phyloP scores from a whole-genome alignment of 2,113 vertebrate genomes.

The Misgurnus mizolepis region DNA sequence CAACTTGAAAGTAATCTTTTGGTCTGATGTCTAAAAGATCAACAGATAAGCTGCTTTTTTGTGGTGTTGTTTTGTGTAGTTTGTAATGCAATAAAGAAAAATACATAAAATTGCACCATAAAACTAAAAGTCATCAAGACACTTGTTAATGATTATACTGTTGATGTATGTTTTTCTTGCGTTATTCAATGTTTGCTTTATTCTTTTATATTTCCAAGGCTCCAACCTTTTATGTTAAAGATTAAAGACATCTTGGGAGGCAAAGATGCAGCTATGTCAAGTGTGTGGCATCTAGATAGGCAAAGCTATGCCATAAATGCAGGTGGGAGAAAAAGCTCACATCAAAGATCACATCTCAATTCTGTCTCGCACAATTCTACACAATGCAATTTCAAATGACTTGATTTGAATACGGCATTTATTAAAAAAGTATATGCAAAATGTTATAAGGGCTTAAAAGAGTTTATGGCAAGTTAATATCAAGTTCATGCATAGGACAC shows the following conservation, averaged over 20 bases:
- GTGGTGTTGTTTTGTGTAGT: background rate
- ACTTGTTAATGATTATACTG: background rate
- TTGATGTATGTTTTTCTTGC: background rate
- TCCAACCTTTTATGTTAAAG: background rate
- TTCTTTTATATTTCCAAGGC: background rate
- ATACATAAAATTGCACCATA: background rate
- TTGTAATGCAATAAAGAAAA: background rate
- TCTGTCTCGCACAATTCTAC: too few relatives aligned
- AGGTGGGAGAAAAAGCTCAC: too few relatives aligned
- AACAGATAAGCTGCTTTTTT: background rate
- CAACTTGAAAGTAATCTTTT: slow-evolving; percentile 20
- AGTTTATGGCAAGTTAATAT: too few relatives aligned
- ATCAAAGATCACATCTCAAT: too few relatives aligned
- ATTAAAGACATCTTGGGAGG: slow-evolving; percentile 7
- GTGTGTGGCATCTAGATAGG: too few relatives aligned
- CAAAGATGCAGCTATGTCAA: background rate
- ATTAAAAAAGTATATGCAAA: too few relatives aligned
- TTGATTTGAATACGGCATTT: too few relatives aligned
- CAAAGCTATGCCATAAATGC: too few relatives aligned
- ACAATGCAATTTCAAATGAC: too few relatives aligned
- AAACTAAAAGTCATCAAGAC: background rate
- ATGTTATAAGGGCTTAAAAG: too few relatives aligned
- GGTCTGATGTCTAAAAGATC: slow-evolving; percentile 7
- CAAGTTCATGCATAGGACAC: too few relatives aligned
- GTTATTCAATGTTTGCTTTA: background rate